Conservation (phyloP, 1,140 invertebrate species). For the Melipona quadrifasciata region DNA sequence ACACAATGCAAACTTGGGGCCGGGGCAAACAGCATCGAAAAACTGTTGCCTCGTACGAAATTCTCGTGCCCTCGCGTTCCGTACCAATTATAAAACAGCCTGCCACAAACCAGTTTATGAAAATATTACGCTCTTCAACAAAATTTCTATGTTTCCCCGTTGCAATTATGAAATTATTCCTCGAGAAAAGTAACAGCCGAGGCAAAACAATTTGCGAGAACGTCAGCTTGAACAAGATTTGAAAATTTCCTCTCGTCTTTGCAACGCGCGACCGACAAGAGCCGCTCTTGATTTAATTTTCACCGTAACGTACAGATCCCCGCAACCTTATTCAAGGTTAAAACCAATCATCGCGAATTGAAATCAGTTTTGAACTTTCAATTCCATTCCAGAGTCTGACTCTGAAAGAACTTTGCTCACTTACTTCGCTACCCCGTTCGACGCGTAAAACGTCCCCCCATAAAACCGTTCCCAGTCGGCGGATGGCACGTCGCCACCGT, state of each 20-base stretch:
- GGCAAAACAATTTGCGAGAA: not conserved
- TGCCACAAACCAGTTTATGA: not conserved
- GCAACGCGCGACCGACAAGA: too few species aligned
- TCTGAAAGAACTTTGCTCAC: not conserved
- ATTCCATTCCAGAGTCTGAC: not conserved
- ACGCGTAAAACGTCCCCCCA: conserved; percentile 48
- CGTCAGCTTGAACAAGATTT: too few species aligned
- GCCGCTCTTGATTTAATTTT: too few species aligned
- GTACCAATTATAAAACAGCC: not conserved
- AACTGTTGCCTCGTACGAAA: not conserved
- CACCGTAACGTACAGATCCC: too few species aligned
- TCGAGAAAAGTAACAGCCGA: not conserved
- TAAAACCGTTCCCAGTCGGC: conserved; percentile 50
- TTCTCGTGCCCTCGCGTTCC: not conserved
- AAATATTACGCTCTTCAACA: too few species aligned
- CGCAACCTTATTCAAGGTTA: too few species aligned
- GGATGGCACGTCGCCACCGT: conserved; percentile 42
- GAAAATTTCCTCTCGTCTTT: too few species aligned
- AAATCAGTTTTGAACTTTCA: too few species aligned
- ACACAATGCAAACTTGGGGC: not conserved
- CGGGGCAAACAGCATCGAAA: not conserved
- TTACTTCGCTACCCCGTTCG: conserved; percentile 7
- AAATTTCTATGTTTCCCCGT: not conserved
- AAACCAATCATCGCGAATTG: too few species aligned
- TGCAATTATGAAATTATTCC: not conserved